Evolutionary conservation across 2,113 vertebrate genomes (phyloP), one percentile per base, ranked within the genome.

Genomic region (Colaptes auratus): DNA sequence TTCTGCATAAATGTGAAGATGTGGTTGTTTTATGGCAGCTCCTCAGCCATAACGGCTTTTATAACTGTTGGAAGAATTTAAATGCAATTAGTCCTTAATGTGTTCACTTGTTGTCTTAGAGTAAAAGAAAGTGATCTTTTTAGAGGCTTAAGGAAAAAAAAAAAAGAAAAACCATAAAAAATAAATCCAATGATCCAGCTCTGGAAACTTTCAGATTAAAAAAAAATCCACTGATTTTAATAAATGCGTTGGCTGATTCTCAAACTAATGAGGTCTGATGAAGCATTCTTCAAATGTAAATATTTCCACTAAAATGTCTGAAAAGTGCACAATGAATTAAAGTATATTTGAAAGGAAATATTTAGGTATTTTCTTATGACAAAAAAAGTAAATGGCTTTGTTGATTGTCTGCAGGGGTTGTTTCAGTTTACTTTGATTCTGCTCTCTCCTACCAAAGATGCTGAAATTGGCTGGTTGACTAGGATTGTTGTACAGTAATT

Each of bases 61-160:
- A 83, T 61, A 95, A 95, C 93, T 92, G 94, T 95, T 95, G 95
- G 92, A 91, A 95, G 76, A 96, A 97, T 97, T 95, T 93, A 95
- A 92, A 95, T 69, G 89, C 60, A 71, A 92, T 96, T 96, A 97
- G 93, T 96, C 69, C 36, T 95, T 91, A 78, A 71, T 0, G 21
- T 89, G 84, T 76, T 55, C 74, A 70, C 59, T 84, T 84, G 35
- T 35, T 65, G 10, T 30, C 35, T 35, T 30, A 80, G 50, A 91
- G n/a, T 58, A 89, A 91, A 90, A 92, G 52, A 67, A 82, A 95
- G 46, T 0, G 61, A 80, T 67, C 46, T 82, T 87, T 93, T 89
- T 42, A 77, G 67, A 93, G 52, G 52, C 23, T 89, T 81, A 46
- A 36, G 9, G 36, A 36, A 39, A 39, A 39, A 92, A 65, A 75